Conservation (phyloP, 2,113 vertebrate species). For the Tauraco erythrolophus region DNA sequence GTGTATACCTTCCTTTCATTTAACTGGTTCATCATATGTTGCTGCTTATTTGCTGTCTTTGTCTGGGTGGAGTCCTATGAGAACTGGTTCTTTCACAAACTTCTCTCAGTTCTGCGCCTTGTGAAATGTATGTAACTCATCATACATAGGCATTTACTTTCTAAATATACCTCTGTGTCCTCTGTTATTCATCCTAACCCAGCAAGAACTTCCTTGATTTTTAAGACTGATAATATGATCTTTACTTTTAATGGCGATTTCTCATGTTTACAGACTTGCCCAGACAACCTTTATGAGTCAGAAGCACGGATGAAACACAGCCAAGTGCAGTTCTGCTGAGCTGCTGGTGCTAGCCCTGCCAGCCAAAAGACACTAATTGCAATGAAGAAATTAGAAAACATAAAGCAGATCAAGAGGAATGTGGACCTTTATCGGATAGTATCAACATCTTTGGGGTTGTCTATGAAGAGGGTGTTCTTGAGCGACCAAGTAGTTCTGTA, state of each 20-base stretch:
- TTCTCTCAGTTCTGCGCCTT: constrained; percentile 14
- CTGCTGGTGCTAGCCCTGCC: neutral
- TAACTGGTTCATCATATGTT: neutral
- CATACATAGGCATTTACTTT: constrained; percentile 9
- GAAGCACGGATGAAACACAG: neutral
- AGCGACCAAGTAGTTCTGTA: neutral
- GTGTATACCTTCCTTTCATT: neutral
- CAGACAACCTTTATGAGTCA: constrained; percentile 42
- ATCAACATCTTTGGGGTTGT: neutral
- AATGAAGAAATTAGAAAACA: neutral
- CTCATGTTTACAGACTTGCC: constrained; percentile 21
- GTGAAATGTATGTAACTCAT: neutral
- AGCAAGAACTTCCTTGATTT: constrained; percentile 24
- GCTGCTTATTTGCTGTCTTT: neutral
- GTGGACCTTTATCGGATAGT: neutral
- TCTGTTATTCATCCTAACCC: constrained; percentile 32
- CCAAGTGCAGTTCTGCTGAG: neutral
- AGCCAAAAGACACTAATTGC: neutral
- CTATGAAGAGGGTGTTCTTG: neutral
- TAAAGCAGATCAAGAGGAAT: neutral
- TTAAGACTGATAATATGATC: neutral
- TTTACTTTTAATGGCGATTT: neutral
- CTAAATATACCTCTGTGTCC: constrained; percentile 27
- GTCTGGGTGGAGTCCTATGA: neutral
- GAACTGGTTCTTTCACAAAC: constrained; percentile 41